Conservation (phyloP, 2,797 vertebrate genomes). For the Sarcophilus harrisii region DNA sequence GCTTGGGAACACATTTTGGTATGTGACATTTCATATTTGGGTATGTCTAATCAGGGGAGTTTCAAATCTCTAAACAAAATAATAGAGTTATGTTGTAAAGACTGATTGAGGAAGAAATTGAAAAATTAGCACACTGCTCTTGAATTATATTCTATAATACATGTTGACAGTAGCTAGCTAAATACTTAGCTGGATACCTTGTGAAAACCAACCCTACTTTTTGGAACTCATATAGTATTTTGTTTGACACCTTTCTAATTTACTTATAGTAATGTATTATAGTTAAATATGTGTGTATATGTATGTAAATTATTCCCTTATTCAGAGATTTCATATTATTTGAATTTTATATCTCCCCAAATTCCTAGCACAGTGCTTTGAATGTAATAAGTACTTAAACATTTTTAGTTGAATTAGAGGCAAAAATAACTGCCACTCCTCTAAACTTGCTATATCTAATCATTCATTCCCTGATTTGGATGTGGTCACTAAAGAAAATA, state of each 20-base stretch:
- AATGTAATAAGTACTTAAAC: background rate
- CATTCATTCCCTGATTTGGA: conserved; percentile 38
- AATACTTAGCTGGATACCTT: background rate
- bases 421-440: background rate
- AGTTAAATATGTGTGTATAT: background rate
- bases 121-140: background rate
- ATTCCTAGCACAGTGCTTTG: background rate
- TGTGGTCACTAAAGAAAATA: conserved; percentile 69
- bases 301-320: background rate
- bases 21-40: background rate
- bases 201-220: background rate
- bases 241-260: background rate
- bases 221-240: background rate
- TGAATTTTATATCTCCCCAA: background rate
- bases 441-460: background rate
- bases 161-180: background rate
- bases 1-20: background rate
- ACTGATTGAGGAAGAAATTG: background rate
- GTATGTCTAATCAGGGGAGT: background rate
- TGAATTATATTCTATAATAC: background rate
- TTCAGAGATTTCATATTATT: background rate
- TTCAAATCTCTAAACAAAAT: background rate
- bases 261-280: background rate
- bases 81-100: background rate
- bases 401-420: background rate